Evolutionary conservation across 2,888 invertebrate genomes (phyloP), one percentile per base, ranked within the genome.

Genomic region (Melanostoma mellinum): DNA sequence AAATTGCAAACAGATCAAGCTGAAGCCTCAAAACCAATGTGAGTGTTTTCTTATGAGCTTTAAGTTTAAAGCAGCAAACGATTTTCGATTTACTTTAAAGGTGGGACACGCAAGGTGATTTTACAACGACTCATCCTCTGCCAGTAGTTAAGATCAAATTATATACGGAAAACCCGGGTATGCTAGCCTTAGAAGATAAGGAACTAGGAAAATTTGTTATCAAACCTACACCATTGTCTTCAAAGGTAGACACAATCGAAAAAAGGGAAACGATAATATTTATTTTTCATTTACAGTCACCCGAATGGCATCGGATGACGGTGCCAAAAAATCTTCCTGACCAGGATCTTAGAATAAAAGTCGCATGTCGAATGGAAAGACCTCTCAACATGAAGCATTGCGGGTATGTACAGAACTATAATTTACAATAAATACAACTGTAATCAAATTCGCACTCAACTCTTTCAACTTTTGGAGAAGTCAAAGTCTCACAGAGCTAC

Each of bases 21-120:
- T 0, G 99, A 99, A 92, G 99, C 99, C 33, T 98, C 98, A 2
- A 99, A 99, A 92, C 99, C 99, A 65, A 97, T 97, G 97, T 96
- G 90, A 94, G 94, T 92, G 20, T 69, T 9, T 52, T 72, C 74
- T 69, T 35, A 55, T 63, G 58, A 42, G 55, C 35, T 40, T 48
- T 76, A 55, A 32, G 0, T 20, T 36, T 40, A 44, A 33, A 58
- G 74, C 44, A 40, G 38, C 30, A 6, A 20, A 63, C 63, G 8
- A 55, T 30, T 32, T 10, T 58, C 77, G 35, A 40, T 55, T 58
- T 46, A 58, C 53, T 20, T 20, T 32, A 9, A 10, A 98, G 97
- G 94, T 99, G 99, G 99, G 99, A 99, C 90, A 99, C 99, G 0
- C 99, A 99, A 93, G 99, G 99, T 69, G 99, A 99, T 92, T 99